Conservation (phyloP, 2,888 invertebrate genomes). For the Crioceris asparagi region DNA sequence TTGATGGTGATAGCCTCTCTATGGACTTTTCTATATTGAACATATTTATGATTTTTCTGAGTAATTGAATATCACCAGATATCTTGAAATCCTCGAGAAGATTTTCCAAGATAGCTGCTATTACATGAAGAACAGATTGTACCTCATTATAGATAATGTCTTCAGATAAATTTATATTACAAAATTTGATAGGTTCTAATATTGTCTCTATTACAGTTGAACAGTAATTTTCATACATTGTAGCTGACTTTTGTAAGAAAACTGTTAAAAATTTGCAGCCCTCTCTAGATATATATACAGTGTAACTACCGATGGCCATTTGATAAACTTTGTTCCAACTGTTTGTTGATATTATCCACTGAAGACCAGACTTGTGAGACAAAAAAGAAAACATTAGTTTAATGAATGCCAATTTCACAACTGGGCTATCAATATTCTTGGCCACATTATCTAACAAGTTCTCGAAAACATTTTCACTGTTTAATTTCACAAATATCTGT, state of each 20-base stretch:
- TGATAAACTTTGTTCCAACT: slow-evolving; percentile 55
- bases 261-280: slow-evolving; percentile 50
- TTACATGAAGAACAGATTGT: slow-evolving; percentile 46
- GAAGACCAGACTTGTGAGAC: slow-evolving; percentile 51
- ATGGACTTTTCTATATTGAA: slow-evolving; percentile 36
- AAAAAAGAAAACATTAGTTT: slow-evolving; percentile 50
- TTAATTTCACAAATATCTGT: slow-evolving; percentile 47
- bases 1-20: slow-evolving; percentile 27
- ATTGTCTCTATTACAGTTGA: slow-evolving; percentile 46
- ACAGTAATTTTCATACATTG: slow-evolving; percentile 43
- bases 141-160: slow-evolving; percentile 42
- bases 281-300: slow-evolving; percentile 62
- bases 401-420: slow-evolving; percentile 56
- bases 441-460: slow-evolving; percentile 25
- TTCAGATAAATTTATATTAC: slow-evolving; percentile 21
- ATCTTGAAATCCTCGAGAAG: slow-evolving; percentile 12
- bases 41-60: slow-evolving; percentile 25
- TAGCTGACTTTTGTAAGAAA: slow-evolving; percentile 46
- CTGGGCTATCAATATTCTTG: slow-evolving; percentile 27
- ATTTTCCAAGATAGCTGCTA: slow-evolving; percentile 43
- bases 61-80: neutral
- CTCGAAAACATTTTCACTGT: slow-evolving; percentile 36
- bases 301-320: slow-evolving; percentile 53
- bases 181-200: slow-evolving; percentile 47
- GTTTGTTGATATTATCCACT: slow-evolving; percentile 52